phyloP scores from a whole-genome alignment of 2,113 vertebrate species.

The Marmota flaviventris region DNA sequence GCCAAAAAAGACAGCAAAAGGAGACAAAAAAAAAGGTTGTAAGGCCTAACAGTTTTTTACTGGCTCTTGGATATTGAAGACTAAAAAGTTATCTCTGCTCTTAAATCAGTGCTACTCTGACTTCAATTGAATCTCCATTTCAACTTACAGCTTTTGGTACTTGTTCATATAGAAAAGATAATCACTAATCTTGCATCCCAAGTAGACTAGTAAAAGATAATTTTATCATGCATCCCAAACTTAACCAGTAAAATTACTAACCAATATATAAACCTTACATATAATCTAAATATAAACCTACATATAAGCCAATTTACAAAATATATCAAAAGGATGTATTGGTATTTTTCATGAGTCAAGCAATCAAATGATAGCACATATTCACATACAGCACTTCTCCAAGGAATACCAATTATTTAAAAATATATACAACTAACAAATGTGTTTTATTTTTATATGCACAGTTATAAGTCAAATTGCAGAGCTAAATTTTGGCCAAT shows the following conservation, averaged over 20 bases:
- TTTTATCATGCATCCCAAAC: background rate
- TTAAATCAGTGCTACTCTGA: slow-evolving; percentile 35
- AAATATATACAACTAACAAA: slow-evolving; percentile 48
- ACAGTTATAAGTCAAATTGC: background rate
- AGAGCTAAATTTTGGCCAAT: slow-evolving; percentile 31
- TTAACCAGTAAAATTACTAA: background rate
- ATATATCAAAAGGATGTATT: background rate
- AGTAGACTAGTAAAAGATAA: background rate
- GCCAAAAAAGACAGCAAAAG: slow-evolving; percentile 37
- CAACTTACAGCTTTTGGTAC: background rate
- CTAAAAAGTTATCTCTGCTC: background rate
- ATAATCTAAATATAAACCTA: background rate
- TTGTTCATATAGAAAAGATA: background rate
- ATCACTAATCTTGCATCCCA: background rate
- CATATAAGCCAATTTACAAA: slow-evolving; percentile 22
- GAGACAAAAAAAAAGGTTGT: background rate
- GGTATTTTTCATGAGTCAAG: background rate
- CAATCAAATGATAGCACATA: background rate
- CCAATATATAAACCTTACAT: background rate
- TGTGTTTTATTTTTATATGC: background rate
- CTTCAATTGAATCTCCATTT: slow-evolving; percentile 29
- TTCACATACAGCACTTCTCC: background rate
- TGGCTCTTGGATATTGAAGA: slow-evolving; percentile 3
- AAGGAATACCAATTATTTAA: background rate
- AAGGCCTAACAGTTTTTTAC: background rate